These are phyloP conservation scores for Anthophora plumipes DNA, from an alignment of 2,888 invertebrate species.

Conservation along the genomic window DNA sequence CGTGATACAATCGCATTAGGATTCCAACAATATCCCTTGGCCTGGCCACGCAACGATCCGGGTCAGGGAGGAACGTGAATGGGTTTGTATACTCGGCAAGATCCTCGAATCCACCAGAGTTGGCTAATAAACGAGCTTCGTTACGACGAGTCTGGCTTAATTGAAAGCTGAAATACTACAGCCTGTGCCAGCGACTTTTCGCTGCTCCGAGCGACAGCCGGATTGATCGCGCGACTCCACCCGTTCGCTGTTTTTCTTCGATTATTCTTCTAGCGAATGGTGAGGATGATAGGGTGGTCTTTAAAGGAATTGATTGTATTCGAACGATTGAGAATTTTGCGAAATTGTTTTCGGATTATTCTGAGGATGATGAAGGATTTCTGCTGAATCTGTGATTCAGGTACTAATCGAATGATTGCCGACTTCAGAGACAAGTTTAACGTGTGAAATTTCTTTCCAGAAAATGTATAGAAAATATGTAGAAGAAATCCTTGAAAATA, in stretches of 20 bases:
- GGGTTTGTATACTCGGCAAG: neutral
- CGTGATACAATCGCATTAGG: constrained; percentile 68
- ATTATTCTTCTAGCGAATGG: neutral
- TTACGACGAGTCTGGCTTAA: constrained; percentile 37
- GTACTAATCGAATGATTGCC: too few species aligned
- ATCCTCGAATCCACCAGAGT: constrained; percentile 16
- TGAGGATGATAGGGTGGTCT: too few species aligned
- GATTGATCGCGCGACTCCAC: neutral
- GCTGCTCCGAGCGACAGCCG: neutral
- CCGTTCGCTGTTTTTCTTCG: constrained; percentile 3
- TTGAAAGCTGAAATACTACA: constrained; percentile 46
- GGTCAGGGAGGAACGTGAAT: constrained; percentile 25
- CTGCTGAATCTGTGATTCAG: too few species aligned
- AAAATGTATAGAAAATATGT: too few species aligned
- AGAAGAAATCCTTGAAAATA: too few species aligned
- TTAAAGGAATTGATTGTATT: too few species aligned
- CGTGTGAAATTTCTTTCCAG: too few species aligned
- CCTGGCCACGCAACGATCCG: constrained; percentile 31
- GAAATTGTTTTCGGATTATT: too few species aligned
- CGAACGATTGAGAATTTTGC: too few species aligned
- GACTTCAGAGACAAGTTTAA: too few species aligned
- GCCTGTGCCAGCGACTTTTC: constrained; percentile 9
- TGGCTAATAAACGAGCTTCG: constrained; percentile 35
- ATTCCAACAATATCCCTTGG: constrained; percentile 35
- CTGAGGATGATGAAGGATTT: too few species aligned